Conservation (phyloP, 1,140 invertebrate genomes). For the Penaeus vannamei region DNA sequence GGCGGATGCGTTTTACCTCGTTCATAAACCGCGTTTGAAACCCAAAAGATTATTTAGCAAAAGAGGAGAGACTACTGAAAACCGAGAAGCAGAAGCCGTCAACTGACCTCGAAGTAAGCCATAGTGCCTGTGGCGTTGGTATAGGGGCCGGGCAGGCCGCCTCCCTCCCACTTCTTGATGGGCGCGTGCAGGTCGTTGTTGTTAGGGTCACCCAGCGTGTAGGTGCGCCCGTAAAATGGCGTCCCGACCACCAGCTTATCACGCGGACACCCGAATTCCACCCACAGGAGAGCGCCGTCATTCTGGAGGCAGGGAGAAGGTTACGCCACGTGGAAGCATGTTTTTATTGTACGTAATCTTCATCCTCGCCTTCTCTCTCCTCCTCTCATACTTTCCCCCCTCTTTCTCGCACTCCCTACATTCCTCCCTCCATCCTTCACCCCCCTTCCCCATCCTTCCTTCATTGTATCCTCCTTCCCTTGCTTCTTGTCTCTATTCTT, state of each 20-base stretch:
- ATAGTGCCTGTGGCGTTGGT: slow-evolving; percentile 77
- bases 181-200: slow-evolving; percentile 72
- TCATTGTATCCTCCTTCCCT: too few relatives aligned
- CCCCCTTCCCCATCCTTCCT: too few relatives aligned
- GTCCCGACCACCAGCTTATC: slow-evolving; percentile 78
- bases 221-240: slow-evolving; percentile 77
- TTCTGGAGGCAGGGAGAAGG: slow-evolving; percentile 68
- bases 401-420: too few relatives aligned
- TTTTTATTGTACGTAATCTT: neutral
- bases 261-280: slow-evolving; percentile 74
- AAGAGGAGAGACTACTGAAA: too few relatives aligned
- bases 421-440: too few relatives aligned
- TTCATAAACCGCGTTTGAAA: too few relatives aligned
- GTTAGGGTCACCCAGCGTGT: slow-evolving; percentile 74
- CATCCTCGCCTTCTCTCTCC: too few relatives aligned
- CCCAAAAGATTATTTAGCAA: too few relatives aligned
- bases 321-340: neutral
- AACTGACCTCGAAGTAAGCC: slow-evolving; percentile 78
- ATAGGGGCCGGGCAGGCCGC: slow-evolving; percentile 69
- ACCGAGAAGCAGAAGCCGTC: slow-evolving; percentile 67
- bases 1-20: too few relatives aligned
- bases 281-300: slow-evolving; percentile 75
- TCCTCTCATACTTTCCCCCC: too few relatives aligned
- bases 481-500: too few relatives aligned
- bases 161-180: slow-evolving; percentile 69